Conservation (phyloP, 2,888 invertebrate genomes). For the Tillus elongatus region DNA sequence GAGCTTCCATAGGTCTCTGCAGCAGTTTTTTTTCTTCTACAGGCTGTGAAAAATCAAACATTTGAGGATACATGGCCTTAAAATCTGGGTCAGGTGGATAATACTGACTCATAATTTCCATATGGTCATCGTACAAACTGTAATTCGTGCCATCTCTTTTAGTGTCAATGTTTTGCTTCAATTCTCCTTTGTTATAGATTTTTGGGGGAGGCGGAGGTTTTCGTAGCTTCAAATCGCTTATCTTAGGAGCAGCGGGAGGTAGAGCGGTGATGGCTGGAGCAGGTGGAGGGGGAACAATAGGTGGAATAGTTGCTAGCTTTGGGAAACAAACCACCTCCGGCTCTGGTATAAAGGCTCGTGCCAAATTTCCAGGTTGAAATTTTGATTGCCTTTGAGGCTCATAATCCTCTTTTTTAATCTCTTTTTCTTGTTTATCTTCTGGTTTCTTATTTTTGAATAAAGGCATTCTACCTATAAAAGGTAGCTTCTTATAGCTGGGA, state of each 20-base stretch:
- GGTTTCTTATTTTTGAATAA: constrained; percentile 56
- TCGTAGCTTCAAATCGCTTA: constrained; percentile 19
- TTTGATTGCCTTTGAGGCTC: constrained; percentile 36
- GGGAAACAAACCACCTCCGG: constrained; percentile 42
- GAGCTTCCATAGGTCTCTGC: too few relatives aligned
- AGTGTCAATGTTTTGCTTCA: constrained; percentile 12
- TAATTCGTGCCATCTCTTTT: neutral
- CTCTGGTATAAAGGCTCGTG: constrained; percentile 39
- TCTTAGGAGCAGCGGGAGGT: constrained; percentile 30
- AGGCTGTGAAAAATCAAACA: constrained; percentile 32
- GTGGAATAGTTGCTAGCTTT: constrained; percentile 36
- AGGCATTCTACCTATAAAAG: constrained; percentile 80
- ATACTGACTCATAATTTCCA: constrained; percentile 23
- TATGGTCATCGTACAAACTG: constrained; percentile 39
- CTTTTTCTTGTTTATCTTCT: constrained; percentile 43
- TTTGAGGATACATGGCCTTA: constrained; percentile 31
- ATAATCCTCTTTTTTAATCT: constrained; percentile 46
- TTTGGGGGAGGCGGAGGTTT: constrained; percentile 33
- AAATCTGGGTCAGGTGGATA: constrained; percentile 31
- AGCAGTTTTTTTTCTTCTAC: too few relatives aligned
- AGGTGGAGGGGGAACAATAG: constrained; percentile 31
- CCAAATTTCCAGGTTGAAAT: constrained; percentile 39
- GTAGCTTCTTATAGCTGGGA: constrained; percentile 59
- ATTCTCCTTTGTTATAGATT: constrained; percentile 24
- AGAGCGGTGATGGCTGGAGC: constrained; percentile 22